phyloP scores from a whole-genome alignment of 2,113 vertebrate species.

The Megalops atlanticus region DNA sequence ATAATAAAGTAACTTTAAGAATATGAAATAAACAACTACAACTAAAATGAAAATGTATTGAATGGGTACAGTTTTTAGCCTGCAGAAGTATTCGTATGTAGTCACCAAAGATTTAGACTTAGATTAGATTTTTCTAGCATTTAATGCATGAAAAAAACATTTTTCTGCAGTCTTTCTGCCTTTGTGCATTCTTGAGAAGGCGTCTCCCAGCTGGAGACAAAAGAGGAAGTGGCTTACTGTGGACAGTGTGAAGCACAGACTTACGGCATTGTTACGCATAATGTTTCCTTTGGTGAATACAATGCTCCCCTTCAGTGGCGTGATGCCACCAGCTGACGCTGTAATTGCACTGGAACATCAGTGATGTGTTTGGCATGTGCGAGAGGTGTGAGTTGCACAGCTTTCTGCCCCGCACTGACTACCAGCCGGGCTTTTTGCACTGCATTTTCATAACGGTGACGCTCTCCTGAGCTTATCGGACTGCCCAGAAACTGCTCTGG shows the following conservation, averaged over 20 bases:
- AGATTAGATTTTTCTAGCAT: too few relatives aligned
- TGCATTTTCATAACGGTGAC: neutral
- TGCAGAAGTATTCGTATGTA: neutral
- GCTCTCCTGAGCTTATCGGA: constrained; percentile 15
- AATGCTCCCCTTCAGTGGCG: too few relatives aligned
- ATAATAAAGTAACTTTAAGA: neutral
- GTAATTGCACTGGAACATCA: neutral
- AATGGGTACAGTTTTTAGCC: neutral
- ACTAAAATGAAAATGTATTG: neutral
- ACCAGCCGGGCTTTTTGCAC: neutral
- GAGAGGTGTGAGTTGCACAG: neutral
- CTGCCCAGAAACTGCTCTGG: neutral
- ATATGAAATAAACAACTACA: constrained; percentile 38
- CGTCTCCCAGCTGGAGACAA: too few relatives aligned
- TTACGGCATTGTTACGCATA: neutral
- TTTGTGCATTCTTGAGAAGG: too few relatives aligned
- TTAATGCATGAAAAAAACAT: too few relatives aligned
- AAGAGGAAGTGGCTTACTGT: neutral
- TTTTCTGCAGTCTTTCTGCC: too few relatives aligned
- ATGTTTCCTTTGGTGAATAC: neutral
- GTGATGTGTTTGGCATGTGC: constrained; percentile 15
- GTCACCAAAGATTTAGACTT: neutral
- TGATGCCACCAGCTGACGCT: neutral
- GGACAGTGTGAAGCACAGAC: neutral
- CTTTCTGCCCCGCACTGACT: neutral